Evolutionary conservation across 2,113 vertebrate species (phyloP), one percentile per base, ranked within the genome.

Genomic region (Ictidomys tridecemlineatus): DNA sequence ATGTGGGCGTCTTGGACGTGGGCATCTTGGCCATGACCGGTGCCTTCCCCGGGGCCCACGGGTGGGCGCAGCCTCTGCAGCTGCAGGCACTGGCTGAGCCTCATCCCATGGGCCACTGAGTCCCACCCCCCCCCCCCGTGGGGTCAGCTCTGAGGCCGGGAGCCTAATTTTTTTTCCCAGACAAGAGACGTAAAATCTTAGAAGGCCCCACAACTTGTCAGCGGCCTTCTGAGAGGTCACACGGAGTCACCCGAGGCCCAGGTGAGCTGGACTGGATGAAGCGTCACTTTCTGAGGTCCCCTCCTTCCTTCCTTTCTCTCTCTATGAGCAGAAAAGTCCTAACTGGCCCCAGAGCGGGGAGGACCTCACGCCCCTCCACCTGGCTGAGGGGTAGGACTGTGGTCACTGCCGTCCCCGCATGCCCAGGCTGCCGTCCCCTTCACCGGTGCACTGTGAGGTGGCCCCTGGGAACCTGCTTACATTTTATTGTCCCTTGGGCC

Each of bases 361-460:
- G 22, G 63, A 11, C 79, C 39, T 22, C 45, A 0, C 17, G n/a
- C 28, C 2, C 69, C 37, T 9, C 34, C 22, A 3, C 32, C 58
- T 0, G 0, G 70, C 58, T 42, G 72, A 2, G 5, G 16, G 24
- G 5, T 91, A 11, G 63, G 42, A 48, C 32, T 6, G 48, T 28
- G 18, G 78, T 45, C 12, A 28, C 37, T 72, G 37, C 30, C 24
- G 13, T 16, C 26, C 5, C 20, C 5, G 48, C 34, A 12, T 4
- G 0, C 48, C n/a, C 18, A 20, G 26, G 5, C 1, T 42, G n/a
- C 48, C 77, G 9, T 13, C 28, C 17, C 30, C 11, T 0, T 0
- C 17, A 14, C 34, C 56, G 61, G 63, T 28, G 82, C 32, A 70
- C 2, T 3, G 2, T 11, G 11, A 56, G n/a, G n/a, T 10, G 26